These are phyloP conservation scores for Sceliomorpha sp. DNA, from an alignment of 2,888 invertebrate species.

Conservation along the genomic window DNA sequence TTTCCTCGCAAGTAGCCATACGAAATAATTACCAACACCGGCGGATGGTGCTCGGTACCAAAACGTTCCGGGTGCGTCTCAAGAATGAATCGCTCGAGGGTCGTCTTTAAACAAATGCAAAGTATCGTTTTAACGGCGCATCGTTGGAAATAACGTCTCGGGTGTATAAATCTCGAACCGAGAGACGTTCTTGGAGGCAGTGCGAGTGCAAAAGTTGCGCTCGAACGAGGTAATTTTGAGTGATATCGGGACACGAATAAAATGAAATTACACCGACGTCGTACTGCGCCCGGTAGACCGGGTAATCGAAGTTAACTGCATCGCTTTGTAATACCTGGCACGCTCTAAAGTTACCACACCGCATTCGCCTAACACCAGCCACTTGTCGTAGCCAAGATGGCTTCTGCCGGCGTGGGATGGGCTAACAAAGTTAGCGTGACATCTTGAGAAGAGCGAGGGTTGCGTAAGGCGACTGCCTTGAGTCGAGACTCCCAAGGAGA, in stretches of 20 bases:
- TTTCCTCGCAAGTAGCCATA: no score
- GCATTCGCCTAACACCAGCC: constrained; percentile 68
- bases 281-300: constrained; percentile 54
- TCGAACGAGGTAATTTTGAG: constrained; percentile 59
- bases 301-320: constrained; percentile 73
- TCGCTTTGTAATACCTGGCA: constrained; percentile 68
- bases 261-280: constrained; percentile 55
- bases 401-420: constrained; percentile 69
- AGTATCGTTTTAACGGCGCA: background rate
- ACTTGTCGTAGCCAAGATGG: constrained; percentile 77
- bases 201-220: constrained; percentile 26
- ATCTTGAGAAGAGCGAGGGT: constrained; percentile 68
- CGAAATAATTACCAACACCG: no score
- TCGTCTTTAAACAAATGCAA: no score
- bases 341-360: constrained; percentile 65
- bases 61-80: no score
- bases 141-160: background rate
- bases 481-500: constrained; percentile 49
- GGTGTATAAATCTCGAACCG: constrained; percentile 11
- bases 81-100: no score
- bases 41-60: no score
- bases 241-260: constrained; percentile 49
- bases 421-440: constrained; percentile 77
- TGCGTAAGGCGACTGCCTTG: constrained; percentile 57
- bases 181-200: constrained; percentile 20